Conservation (phyloP, 2,797 vertebrate genomes). For the Cuniculus paca region DNA sequence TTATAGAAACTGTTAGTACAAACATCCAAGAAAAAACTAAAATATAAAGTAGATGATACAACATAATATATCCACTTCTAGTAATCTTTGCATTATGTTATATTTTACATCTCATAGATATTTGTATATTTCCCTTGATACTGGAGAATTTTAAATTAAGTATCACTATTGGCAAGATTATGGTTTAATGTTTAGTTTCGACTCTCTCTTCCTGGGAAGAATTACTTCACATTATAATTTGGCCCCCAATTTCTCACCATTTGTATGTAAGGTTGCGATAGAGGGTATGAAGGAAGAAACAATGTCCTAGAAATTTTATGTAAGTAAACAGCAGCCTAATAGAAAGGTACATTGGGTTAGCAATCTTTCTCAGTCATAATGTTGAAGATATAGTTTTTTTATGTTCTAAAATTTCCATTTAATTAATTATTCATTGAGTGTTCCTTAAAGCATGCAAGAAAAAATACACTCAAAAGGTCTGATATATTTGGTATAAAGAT, state of each 20-base stretch:
- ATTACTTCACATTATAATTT: background rate
- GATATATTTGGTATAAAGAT: background rate
- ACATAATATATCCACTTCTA: background rate
- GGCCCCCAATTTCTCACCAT: background rate
- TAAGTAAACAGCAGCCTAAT: background rate
- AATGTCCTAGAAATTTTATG: background rate
- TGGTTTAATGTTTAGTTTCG: background rate
- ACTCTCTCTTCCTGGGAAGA: background rate
- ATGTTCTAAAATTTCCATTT: background rate
- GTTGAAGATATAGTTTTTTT: background rate
- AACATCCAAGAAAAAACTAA: background rate
- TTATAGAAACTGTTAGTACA: background rate
- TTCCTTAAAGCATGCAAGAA: background rate
- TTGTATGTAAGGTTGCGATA: background rate
- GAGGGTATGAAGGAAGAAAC: background rate
- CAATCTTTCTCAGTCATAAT: background rate
- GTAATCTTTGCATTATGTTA: background rate
- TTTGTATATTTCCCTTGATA: background rate
- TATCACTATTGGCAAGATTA: background rate
- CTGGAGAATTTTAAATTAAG: slow-evolving; percentile 2
- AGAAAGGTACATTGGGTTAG: background rate
- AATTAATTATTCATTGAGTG: background rate
- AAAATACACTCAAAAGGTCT: background rate
- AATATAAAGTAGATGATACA: background rate
- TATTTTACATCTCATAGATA: background rate